phyloP scores from a whole-genome alignment of 1,140 invertebrate genomes.

The Eueides isabella region DNA sequence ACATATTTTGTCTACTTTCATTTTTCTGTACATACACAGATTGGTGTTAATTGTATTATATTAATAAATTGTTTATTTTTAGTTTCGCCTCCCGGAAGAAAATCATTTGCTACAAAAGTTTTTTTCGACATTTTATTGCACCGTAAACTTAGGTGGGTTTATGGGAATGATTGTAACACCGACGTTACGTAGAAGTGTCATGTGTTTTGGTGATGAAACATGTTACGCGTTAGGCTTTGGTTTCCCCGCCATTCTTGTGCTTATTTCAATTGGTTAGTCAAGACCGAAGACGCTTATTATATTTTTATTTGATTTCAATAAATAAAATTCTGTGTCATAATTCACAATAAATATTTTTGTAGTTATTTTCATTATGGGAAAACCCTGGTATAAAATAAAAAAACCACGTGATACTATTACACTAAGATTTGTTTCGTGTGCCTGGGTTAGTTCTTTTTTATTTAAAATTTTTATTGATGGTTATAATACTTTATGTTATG shows the following conservation, averaged over 20 bases:
- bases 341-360: conserved; percentile 32
- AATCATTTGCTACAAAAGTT: conserved; percentile 84
- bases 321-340: no score
- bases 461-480: background rate
- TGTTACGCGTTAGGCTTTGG: conserved; percentile 92
- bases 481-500: no score
- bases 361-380: conserved; percentile 88
- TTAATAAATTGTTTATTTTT: conserved; percentile 63
- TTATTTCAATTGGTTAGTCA: conserved; percentile 84
- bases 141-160: conserved; percentile 90
- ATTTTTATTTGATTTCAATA: no score
- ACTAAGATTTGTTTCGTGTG: conserved; percentile 85
- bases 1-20: no score
- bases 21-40: no score
- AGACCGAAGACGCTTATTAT: background rate
- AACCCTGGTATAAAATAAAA: conserved; percentile 86
- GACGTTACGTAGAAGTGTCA: conserved; percentile 85
- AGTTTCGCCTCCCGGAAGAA: conserved; percentile 86
- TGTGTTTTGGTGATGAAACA: conserved; percentile 88
- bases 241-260: conserved; percentile 87
- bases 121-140: conserved; percentile 91
- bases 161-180: conserved; percentile 90
- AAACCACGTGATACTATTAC: conserved; percentile 88
- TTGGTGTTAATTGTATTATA: background rate
- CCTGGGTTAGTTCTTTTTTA: conserved; percentile 80